These are phyloP conservation scores for Chaenocephalus aceratus DNA, from an alignment of 2,113 vertebrate species.

Conservation along the genomic window DNA sequence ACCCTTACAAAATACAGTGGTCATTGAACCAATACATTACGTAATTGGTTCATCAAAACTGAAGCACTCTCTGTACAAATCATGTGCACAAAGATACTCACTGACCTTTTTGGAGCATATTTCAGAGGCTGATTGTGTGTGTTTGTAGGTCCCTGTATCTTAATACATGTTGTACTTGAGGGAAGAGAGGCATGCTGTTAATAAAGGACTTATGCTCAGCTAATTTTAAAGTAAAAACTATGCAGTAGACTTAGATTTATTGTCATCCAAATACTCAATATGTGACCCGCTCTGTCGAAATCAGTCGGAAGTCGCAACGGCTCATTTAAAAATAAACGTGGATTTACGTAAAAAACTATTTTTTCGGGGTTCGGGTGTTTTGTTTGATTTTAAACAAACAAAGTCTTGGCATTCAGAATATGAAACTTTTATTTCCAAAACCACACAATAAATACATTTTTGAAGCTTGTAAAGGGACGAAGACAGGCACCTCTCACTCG, in stretches of 20 bases:
- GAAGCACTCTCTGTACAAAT: neutral
- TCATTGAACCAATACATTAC: neutral
- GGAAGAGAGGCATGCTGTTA: neutral
- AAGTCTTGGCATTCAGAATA: too few relatives aligned
- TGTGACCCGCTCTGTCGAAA: too few relatives aligned
- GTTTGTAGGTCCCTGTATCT: neutral
- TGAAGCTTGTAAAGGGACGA: too few relatives aligned
- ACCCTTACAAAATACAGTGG: neutral
- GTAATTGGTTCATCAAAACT: conserved; percentile 8
- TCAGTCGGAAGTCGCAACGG: too few relatives aligned
- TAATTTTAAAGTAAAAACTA: neutral
- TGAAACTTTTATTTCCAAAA: too few relatives aligned
- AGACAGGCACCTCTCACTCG: too few relatives aligned
- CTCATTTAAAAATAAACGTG: too few relatives aligned
- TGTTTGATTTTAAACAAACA: too few relatives aligned
- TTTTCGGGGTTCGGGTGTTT: too few relatives aligned
- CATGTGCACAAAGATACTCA: neutral
- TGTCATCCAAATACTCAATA: neutral
- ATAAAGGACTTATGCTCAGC: neutral
- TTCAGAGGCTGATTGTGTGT: neutral
- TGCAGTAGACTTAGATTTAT: neutral
- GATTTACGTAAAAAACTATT: too few relatives aligned
- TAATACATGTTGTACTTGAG: neutral
- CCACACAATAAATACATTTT: too few relatives aligned
- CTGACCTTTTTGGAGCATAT: neutral